phyloP scores from a whole-genome alignment of 2,888 invertebrate species.

The Belgica antarctica region DNA sequence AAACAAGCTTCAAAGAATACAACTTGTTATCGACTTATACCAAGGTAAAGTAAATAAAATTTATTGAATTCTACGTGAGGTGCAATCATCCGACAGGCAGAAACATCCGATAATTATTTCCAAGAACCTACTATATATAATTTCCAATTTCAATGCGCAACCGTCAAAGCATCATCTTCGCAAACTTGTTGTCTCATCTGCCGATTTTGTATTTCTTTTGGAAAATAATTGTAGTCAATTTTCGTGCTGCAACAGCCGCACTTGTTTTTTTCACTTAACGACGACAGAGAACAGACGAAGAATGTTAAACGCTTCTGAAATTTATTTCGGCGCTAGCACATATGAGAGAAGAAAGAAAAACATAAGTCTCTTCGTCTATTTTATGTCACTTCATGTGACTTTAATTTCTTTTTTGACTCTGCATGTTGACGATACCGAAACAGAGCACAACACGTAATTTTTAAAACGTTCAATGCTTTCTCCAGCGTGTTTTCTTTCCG shows the following conservation, averaged over 20 bases:
- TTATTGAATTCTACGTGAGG: too few relatives aligned
- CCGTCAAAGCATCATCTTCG: background rate
- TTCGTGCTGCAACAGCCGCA: background rate
- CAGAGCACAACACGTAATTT: background rate
- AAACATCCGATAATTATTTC: background rate
- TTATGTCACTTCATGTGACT: background rate
- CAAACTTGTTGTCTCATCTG: background rate
- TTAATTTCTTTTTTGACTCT: background rate
- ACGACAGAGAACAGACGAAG: background rate
- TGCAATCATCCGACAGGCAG: too few relatives aligned
- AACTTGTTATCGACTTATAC: too few relatives aligned
- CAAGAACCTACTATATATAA: constrained; percentile 15
- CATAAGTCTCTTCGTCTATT: background rate
- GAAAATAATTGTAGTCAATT: background rate
- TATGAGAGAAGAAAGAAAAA: background rate
- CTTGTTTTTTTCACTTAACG: background rate
- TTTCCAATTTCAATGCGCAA: background rate
- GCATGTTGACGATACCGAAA: background rate
- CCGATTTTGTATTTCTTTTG: background rate
- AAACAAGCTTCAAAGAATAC: too few relatives aligned
- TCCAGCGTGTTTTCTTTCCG: background rate
- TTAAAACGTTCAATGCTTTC: background rate
- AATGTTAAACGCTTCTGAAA: background rate
- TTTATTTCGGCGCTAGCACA: background rate
- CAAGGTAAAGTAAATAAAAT: too few relatives aligned